Percentiles rank a stretch among this genome's conserved stretches.
Conservation (phyloP, 2,113 vertebrate species). For the Tragulus kanchil region DNA sequence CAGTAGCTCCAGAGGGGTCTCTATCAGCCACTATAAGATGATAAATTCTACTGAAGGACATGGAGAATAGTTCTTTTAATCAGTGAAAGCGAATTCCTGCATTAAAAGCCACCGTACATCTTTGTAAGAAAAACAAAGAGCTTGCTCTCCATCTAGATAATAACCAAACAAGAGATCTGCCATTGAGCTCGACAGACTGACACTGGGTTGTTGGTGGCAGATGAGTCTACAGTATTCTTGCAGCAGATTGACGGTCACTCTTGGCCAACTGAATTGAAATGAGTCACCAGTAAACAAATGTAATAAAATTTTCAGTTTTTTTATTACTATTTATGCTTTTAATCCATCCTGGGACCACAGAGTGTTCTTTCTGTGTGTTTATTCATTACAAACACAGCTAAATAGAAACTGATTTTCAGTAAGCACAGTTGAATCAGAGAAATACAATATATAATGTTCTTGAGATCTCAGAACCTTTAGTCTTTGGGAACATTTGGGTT, state of each 20-base stretch:
- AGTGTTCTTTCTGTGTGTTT: neutral
- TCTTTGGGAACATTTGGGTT: neutral
- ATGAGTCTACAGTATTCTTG: neutral
- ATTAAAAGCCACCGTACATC: neutral
- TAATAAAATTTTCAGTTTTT: too few species aligned
- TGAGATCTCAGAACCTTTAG: neutral
- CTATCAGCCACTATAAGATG: neutral
- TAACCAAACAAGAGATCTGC: neutral
- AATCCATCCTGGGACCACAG: neutral
- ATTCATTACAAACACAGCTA: neutral
- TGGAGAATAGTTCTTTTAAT: neutral
- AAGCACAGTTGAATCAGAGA: neutral
- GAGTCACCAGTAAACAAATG: too few species aligned
- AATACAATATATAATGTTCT: neutral
- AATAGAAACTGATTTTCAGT: neutral
- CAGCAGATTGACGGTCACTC: neutral
- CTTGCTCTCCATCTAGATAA: neutral
- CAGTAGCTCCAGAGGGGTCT: neutral
- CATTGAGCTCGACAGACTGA: neutral
- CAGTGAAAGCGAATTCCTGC: neutral
- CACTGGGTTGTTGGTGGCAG: neutral
- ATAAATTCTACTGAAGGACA: neutral
- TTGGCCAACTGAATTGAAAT: neutral
- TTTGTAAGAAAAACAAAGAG: neutral
- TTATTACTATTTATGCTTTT: too few species aligned